Evolutionary conservation across 2,113 vertebrate species (phyloP), one percentile per base, ranked within the genome.

Genomic region (Gymnorhina tibicen): DNA sequence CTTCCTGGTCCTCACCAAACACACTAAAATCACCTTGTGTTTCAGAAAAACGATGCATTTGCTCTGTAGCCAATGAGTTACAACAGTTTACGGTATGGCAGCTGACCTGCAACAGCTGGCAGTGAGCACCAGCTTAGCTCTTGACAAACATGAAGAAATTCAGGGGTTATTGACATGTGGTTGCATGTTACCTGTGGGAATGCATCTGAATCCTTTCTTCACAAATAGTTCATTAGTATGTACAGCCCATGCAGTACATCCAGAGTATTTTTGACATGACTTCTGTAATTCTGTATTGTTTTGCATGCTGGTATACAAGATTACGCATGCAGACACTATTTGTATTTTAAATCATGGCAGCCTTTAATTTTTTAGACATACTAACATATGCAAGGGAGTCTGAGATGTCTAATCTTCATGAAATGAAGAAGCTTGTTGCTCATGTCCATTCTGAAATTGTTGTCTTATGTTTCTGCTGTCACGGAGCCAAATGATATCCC

Each of bases 401-500:
- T 32, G 59, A 83, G 75, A 37, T 69, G 75, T 66, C 63, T 93
- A 52, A 63, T 74, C 55, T 46, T 85, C 59, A 27, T 28, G 82
- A 92, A 91, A 93, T 70, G 35, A 91, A 90, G 56, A 88, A 86
- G 78, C 32, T 86, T 56, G 70, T 77, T 80, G 58, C 78, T 77
- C 47, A 17, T 42, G 35, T 63, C 55, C 47, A 50, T 83, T 96
- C 90, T 93, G 90, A 93, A 94, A 78, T 23, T 74, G 47, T 6
- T 27, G 47, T 94, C 75, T 86, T 92, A 42, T 72, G 33, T 94
- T 93, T 93, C 92, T 92, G 52, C 60, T 90, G 95, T 79, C 82
- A 93, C 52, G 44, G 49, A 46, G 82, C 37, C 58, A 79, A 68
- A 52, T 75, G 32, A 53, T 16, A 78, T 55, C 32, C 46, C 69